These are phyloP conservation scores for Prunella himalayana DNA, from an alignment of 2,113 vertebrate genomes.

Conservation along the genomic window DNA sequence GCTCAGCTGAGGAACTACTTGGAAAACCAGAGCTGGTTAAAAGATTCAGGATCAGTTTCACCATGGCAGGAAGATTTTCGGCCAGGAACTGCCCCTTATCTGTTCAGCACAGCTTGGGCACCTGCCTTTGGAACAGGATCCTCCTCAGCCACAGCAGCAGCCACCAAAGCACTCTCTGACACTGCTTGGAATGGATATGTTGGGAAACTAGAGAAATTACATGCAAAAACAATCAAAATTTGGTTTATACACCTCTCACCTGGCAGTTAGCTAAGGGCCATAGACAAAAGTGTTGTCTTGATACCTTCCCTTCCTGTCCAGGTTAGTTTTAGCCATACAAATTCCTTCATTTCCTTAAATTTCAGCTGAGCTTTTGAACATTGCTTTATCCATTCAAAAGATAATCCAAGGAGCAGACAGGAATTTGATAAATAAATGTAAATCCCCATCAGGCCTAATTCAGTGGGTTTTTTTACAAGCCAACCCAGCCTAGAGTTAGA, in stretches of 20 bases:
- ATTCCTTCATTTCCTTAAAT: neutral
- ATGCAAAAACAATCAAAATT: neutral
- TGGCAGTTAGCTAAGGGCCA: neutral
- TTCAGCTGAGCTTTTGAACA: neutral
- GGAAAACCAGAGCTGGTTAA: neutral
- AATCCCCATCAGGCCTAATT: neutral
- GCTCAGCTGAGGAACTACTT: neutral
- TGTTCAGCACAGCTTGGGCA: neutral
- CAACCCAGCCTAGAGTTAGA: neutral
- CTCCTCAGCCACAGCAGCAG: neutral
- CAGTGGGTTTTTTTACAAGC: neutral
- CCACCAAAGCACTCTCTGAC: neutral
- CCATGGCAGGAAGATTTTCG: neutral
- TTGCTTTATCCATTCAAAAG: neutral
- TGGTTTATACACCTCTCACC: neutral
- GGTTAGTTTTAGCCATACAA: neutral
- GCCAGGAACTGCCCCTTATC: neutral
- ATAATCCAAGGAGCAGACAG: neutral
- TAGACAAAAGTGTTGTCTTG: neutral
- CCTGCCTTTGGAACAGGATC: neutral
- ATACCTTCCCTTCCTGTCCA: too few relatives aligned
- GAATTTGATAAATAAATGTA: neutral
- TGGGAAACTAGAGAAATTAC: neutral
- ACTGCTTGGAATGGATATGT: accelerated
- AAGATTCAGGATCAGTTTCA: neutral